A percentile compares a stretch with the other conserved stretches of the same genome.
phyloP scores from a whole-genome alignment of 2,113 vertebrate species.

The Labrus mixtus region DNA sequence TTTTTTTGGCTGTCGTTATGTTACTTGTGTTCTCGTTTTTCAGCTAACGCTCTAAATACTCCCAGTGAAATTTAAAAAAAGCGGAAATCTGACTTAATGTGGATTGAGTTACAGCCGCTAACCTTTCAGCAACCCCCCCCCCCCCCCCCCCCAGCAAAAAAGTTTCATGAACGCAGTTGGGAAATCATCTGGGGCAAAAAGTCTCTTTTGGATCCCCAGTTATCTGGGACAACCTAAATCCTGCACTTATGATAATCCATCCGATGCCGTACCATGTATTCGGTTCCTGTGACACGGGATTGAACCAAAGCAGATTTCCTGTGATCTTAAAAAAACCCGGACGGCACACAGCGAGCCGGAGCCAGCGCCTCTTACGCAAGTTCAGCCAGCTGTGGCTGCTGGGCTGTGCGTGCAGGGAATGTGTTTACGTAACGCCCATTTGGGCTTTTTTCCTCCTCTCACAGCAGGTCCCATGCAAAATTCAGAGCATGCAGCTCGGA shows the following conservation, averaged over 20 bases:
- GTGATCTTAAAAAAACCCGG: constrained; percentile 62
- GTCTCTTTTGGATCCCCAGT: constrained; percentile 53
- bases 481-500: background rate
- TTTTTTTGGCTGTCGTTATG: background rate
- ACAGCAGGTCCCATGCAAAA: constrained; percentile 51
- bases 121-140: constrained; percentile 27
- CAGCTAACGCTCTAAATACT: constrained; percentile 1
- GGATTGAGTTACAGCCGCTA: constrained; percentile 9
- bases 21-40: constrained; percentile 8
- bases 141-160: background rate
- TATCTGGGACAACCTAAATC: constrained; percentile 78
- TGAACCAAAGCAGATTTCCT: constrained; percentile 76
- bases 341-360: constrained; percentile 58
- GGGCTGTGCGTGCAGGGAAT: constrained; percentile 69
- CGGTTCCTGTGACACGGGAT: constrained; percentile 57
- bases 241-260: constrained; percentile 72
- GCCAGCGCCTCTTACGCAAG: constrained; percentile 76
- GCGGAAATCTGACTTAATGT: background rate
- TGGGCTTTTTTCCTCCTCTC: constrained; percentile 47
- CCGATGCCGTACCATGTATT: constrained; percentile 58
- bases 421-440: constrained; percentile 75
- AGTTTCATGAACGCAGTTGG: constrained; percentile 46
- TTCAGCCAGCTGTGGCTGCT: constrained; percentile 75
- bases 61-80: background rate
- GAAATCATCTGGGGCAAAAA: constrained; percentile 37